Conservation (phyloP, 2,888 invertebrate species). For the Acrobasis repandana region DNA sequence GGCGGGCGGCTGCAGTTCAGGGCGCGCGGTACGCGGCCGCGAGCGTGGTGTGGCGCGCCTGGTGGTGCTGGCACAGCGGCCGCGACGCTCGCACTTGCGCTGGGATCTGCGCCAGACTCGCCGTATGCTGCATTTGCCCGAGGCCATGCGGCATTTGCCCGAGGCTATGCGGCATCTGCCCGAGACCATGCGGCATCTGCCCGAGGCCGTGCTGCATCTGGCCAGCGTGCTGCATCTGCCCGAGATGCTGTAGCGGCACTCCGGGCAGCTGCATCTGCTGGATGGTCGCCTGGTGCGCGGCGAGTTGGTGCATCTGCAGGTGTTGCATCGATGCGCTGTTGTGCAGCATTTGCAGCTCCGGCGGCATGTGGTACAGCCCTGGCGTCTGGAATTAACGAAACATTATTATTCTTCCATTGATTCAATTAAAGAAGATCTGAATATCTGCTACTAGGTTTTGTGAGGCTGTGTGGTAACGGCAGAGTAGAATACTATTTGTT, state of each 20-base stretch:
- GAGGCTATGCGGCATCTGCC: background rate
- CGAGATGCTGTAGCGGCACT: constrained; percentile 31
- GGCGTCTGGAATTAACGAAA: constrained; percentile 53
- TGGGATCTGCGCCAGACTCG: background rate
- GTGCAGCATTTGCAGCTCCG: constrained; percentile 73
- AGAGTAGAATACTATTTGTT: no score
- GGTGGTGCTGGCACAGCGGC: constrained; percentile 58
- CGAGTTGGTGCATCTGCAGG: constrained; percentile 64
- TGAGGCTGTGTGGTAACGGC: no score
- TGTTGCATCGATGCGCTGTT: constrained; percentile 72
- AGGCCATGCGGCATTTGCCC: background rate
- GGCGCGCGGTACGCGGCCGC: constrained; percentile 41
- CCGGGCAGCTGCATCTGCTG: constrained; percentile 35
- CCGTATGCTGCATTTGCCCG: background rate
- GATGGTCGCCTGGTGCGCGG: constrained; percentile 43
- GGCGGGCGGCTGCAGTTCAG: constrained; percentile 16
- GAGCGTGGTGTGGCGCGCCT: constrained; percentile 46
- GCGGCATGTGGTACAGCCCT: constrained; percentile 78
- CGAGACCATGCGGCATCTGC: constrained; percentile 1
- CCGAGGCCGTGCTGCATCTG: constrained; percentile 2
- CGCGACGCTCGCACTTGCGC: constrained; percentile 32
- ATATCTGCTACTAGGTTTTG: constrained; percentile 10
- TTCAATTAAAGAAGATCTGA: background rate
- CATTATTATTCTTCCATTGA: background rate
- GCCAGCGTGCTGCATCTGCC: constrained; percentile 3